Evolutionary conservation across 1,140 invertebrate genomes (phyloP).

Genomic region (Eupristina koningsbergeri): DNA sequence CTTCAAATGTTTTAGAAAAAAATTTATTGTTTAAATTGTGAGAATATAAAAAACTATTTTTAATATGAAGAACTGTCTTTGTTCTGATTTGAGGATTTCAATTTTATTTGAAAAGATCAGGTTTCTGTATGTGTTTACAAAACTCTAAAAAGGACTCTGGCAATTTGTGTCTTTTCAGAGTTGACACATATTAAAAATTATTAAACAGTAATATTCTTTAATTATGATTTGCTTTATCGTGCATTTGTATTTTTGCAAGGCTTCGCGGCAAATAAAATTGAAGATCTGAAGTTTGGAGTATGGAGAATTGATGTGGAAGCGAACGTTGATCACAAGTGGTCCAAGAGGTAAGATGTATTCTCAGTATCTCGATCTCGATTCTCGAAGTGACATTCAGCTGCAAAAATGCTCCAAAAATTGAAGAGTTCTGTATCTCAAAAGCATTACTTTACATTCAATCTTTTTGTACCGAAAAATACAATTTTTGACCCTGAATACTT

Average conservation of each 20-base stretch:
- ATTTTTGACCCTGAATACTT: constrained; percentile 38
- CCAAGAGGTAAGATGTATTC: constrained; percentile 46
- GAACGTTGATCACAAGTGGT: constrained; percentile 49
- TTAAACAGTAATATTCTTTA: constrained; percentile 23
- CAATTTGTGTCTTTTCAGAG: neutral
- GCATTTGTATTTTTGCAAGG: constrained; percentile 42
- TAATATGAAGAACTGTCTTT: too few species aligned
- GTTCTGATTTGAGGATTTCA: neutral
- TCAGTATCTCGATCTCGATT: constrained; percentile 45
- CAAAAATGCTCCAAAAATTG: constrained; percentile 41
- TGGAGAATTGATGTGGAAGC: constrained; percentile 47
- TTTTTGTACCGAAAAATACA: constrained; percentile 36
- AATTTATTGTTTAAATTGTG: neutral
- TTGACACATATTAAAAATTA: constrained; percentile 16
- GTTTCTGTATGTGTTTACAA: constrained; percentile 22
- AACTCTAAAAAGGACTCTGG: neutral
- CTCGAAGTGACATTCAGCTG: constrained; percentile 45
- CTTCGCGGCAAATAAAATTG: constrained; percentile 41
- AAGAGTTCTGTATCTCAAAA: constrained; percentile 31
- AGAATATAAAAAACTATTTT: neutral
- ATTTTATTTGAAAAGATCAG: constrained; percentile 1
- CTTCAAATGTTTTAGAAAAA: constrained; percentile 16
- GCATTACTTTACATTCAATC: constrained; percentile 35
- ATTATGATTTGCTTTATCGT: constrained; percentile 33
- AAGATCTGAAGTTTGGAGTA: constrained; percentile 45